Evolutionary conservation across 1,140 invertebrate species (phyloP).

Genomic region (Drosophila suzukii): DNA sequence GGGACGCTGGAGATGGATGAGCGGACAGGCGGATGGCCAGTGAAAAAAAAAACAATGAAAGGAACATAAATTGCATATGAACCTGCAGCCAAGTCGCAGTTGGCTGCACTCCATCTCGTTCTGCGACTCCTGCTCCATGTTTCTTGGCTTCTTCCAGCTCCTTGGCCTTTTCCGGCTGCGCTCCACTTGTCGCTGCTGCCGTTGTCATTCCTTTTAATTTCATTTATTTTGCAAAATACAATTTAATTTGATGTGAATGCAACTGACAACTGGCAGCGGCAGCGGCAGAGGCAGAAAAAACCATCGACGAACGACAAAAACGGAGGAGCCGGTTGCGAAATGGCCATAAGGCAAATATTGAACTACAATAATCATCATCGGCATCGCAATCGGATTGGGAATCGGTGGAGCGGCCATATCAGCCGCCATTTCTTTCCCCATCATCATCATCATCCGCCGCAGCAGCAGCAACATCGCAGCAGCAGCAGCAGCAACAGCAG

Average conservation of each 20-base stretch:
- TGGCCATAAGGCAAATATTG: slow-evolving; percentile 80
- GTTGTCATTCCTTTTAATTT: slow-evolving; percentile 81
- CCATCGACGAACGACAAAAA: slow-evolving; percentile 48
- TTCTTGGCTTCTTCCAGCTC: slow-evolving; percentile 24
- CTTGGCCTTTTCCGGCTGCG: slow-evolving; percentile 36
- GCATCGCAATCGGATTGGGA: slow-evolving; percentile 38
- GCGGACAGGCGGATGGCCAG: slow-evolving; percentile 15
- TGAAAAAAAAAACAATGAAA: slow-evolving; percentile 36
- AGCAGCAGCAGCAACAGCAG: slow-evolving; percentile 26
- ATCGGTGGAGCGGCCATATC: slow-evolving; percentile 53
- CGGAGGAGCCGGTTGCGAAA: slow-evolving; percentile 49
- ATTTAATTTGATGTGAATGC: slow-evolving; percentile 81
- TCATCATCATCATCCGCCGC: slow-evolving; percentile 58
- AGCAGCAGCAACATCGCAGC: slow-evolving; percentile 13
- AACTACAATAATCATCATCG: slow-evolving; percentile 82
- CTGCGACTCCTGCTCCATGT: slow-evolving; percentile 28
- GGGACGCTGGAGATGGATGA: slow-evolving; percentile 33
- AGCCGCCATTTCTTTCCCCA: slow-evolving; percentile 58
- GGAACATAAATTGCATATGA: slow-evolving; percentile 62
- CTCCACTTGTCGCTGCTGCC: slow-evolving; percentile 60
- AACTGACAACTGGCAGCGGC: slow-evolving; percentile 73
- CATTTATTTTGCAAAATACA: slow-evolving; percentile 82
- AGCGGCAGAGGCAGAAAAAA: slow-evolving; percentile 25
- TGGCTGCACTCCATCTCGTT: slow-evolving; percentile 47
- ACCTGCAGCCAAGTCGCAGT: slow-evolving; percentile 48